Percentiles rank a stretch among this genome's conserved stretches.
phyloP scores from a whole-genome alignment of 1,140 invertebrate genomes.

The Colletes gigas region DNA sequence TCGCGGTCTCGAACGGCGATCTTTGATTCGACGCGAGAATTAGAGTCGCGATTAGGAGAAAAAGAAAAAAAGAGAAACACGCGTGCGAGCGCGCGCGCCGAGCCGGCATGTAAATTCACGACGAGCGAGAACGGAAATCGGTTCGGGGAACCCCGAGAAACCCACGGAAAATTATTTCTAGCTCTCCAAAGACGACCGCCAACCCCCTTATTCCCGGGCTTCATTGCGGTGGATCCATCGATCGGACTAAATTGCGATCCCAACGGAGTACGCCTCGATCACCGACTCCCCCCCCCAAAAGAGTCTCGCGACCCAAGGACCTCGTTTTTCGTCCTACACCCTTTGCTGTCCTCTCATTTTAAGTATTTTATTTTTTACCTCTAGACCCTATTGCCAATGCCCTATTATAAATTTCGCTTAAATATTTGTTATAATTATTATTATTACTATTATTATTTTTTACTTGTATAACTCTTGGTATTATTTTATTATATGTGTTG shows the following conservation, averaged over 20 bases:
- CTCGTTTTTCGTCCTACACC: not conserved
- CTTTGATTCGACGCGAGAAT: conserved; percentile 61
- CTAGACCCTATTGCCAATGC: conserved; percentile 48
- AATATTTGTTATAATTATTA: conserved; percentile 60
- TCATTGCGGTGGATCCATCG: not conserved
- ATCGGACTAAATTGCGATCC: conserved; percentile 1
- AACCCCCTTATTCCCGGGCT: not conserved
- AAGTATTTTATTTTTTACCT: conserved; percentile 51
- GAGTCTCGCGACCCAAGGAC: conserved; percentile 8
- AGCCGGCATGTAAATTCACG: not conserved
- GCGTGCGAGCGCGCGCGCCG: not conserved
- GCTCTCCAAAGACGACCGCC: conserved; percentile 18
- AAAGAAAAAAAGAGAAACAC: no score
- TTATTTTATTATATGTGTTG: conserved; percentile 65
- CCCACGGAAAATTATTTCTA: conserved; percentile 10
- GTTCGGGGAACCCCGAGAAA: not conserved
- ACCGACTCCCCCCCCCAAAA: not conserved
- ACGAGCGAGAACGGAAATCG: not conserved
- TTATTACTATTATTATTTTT: conserved; percentile 60
- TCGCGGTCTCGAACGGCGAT: conserved; percentile 75
- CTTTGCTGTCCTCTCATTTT: conserved; percentile 9
- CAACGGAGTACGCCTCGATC: not conserved
- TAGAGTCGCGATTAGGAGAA: conserved; percentile 17
- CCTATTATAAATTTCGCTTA: conserved; percentile 50
- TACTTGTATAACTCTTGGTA: conserved; percentile 61